Conservation (phyloP, 2,113 vertebrate genomes). For the Prietella phreatophila region DNA sequence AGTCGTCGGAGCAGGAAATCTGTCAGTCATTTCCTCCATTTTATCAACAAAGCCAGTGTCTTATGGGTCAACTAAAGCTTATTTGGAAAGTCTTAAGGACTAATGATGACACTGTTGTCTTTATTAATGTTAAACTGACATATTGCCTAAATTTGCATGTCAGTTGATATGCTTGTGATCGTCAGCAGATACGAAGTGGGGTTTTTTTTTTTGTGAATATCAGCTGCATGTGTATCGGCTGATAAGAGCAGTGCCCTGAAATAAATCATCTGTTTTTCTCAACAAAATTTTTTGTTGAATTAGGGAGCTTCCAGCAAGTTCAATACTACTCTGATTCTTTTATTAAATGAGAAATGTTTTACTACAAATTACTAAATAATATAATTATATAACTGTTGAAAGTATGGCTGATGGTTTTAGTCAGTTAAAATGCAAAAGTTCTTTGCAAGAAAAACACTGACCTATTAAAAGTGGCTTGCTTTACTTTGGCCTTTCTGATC, state of each 20-base stretch:
- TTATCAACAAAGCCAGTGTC: neutral
- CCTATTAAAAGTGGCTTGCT: constrained; percentile 22
- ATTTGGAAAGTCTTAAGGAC: neutral
- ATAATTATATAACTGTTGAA: neutral
- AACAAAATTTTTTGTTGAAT: neutral
- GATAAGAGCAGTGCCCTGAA: neutral
- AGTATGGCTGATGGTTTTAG: neutral
- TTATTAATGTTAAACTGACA: constrained; percentile 6
- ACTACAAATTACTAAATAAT: neutral
- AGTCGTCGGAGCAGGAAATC: neutral
- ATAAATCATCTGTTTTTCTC: neutral
- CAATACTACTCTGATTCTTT: neutral
- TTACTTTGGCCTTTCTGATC: neutral
- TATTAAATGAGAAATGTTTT: neutral
- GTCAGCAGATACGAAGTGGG: neutral
- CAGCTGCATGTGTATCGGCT: neutral
- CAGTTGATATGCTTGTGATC: constrained; percentile 5
- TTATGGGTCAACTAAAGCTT: neutral
- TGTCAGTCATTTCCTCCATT: constrained; percentile 1
- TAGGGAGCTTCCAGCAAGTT: neutral
- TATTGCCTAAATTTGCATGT: constrained; percentile 2
- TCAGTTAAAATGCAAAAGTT: neutral
- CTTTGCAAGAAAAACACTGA: neutral
- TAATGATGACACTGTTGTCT: neutral
- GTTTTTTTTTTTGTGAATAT: constrained; percentile 14